phyloP scores from a whole-genome alignment of 2,113 vertebrate species.

The Psephotus haematonotus region DNA sequence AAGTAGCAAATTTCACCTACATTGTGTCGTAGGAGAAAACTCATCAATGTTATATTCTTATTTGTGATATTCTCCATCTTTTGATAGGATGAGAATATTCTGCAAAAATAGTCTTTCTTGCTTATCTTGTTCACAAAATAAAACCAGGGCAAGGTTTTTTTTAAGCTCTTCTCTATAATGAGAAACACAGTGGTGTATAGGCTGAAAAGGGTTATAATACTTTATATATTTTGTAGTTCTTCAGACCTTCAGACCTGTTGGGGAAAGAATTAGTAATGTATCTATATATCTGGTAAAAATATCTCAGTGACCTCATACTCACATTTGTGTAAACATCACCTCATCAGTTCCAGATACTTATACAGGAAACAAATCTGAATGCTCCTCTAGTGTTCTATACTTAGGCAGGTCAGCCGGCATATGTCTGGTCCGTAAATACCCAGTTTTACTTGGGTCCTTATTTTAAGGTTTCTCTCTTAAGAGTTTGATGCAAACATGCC shows the following conservation, averaged over 20 bases:
- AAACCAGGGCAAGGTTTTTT: background rate
- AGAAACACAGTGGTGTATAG: background rate
- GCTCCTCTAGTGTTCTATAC: slow-evolving; percentile 79
- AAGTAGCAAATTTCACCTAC: background rate
- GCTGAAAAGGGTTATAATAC: slow-evolving; percentile 35
- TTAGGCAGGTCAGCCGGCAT: slow-evolving; percentile 78
- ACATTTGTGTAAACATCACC: slow-evolving; percentile 82
- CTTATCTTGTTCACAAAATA: background rate
- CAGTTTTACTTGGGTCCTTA: slow-evolving; percentile 74
- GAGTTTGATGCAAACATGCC: slow-evolving; percentile 15
- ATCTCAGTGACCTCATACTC: slow-evolving; percentile 81
- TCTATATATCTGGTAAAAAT: slow-evolving; percentile 82
- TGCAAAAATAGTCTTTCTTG: background rate
- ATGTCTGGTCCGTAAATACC: slow-evolving; percentile 81
- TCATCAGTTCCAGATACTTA: slow-evolving; percentile 80
- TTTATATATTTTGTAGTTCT: slow-evolving; percentile 53
- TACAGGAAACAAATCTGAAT: slow-evolving; percentile 81
- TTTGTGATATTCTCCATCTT: background rate
- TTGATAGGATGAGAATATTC: background rate
- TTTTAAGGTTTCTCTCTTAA: slow-evolving; percentile 75
- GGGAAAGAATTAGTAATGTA: slow-evolving; percentile 77
- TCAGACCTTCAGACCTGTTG: slow-evolving; percentile 74
- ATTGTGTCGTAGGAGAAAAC: background rate
- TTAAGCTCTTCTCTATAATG: background rate
- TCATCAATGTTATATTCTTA: background rate